A percentile compares a stretch with the other conserved stretches of the same genome.
Evolutionary conservation across 2,797 vertebrate genomes (phyloP).

Genomic region (Mormyrops attenuatus): DNA sequence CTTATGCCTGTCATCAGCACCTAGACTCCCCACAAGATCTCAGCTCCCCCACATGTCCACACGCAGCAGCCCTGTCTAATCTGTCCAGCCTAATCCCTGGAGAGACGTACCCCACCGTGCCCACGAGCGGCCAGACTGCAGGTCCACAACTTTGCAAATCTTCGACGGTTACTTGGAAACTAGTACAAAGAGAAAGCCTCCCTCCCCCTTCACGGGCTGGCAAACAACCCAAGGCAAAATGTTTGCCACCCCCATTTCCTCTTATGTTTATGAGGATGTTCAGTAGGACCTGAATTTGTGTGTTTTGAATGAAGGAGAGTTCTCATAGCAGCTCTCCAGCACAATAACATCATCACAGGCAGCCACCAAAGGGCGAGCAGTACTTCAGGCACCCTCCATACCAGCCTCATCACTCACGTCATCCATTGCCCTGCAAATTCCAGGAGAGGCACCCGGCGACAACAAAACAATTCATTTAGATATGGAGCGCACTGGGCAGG

Average conservation of each 20-base stretch:
- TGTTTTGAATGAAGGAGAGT: neutral
- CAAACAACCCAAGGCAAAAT: neutral
- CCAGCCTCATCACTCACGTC: neutral
- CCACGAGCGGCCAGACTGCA: slow-evolving; percentile 21
- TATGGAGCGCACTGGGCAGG: neutral
- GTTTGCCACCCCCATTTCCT: neutral
- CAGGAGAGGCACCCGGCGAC: neutral
- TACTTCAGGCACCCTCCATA: neutral
- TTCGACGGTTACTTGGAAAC: slow-evolving; percentile 59
- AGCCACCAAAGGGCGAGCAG: neutral
- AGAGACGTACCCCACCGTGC: slow-evolving; percentile 34
- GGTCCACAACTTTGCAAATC: slow-evolving; percentile 32
- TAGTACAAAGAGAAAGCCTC: slow-evolving; percentile 36
- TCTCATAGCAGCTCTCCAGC: neutral
- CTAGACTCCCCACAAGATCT: neutral
- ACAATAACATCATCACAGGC: neutral
- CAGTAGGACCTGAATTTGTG: neutral
- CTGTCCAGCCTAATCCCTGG: neutral
- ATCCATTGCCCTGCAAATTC: neutral
- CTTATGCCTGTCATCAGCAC: neutral
- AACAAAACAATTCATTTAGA: neutral
- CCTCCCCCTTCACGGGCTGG: slow-evolving; percentile 32
- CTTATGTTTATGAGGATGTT: neutral
- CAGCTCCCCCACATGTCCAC: neutral
- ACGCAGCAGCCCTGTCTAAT: neutral